Base-by-base conservation (phyloP, 2,888 invertebrate genomes). In the Neocrepidodera transversa region DNA sequence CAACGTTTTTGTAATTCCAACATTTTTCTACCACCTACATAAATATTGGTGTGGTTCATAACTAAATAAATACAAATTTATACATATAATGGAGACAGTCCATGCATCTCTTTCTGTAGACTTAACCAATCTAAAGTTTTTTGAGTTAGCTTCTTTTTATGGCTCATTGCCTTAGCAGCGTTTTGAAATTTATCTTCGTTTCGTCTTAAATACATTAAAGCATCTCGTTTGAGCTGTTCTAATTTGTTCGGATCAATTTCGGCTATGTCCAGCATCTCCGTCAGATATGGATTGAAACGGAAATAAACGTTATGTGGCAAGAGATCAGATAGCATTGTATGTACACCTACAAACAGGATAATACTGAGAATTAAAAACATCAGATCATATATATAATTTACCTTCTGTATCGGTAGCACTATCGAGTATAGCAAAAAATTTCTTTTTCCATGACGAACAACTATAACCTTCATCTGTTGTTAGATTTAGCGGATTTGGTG, bases 331-430 rank as follows among this genome's bases (percentile, higher is more conserved):
- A 93, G 74, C 70, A 89, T 85, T 47, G 86, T 85, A 74, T 93
- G 92, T 3, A 93, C 91, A 68, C 87, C 93, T 92, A 80, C 14
- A 76, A 76, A 26, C 51, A 56, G 56, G 36, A 48, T 50, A 60
- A 48, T 28, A n/a, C n/a, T n/a, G n/a, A n/a, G n/a, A n/a, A n/a
- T n/a, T n/a, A n/a, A n/a, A n/a, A n/a, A n/a, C n/a, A n/a, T n/a
- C n/a, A n/a, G 5, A 48, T 16, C 13, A 48, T 28, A 43, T 35
- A 3, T 26, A 8, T 30, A 1, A 20, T 70, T 66, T 76, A 89
- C 91, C 88, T 85, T 93, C 93, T 7, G 93, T 93, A 74, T 93
- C 93, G 0, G 93, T 93, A 4, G 93, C 93, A 64, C 91, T 91
- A 74, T 92, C 92, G 32, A 93, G 80, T 51, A 93, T 90, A 78